Conservation (phyloP, 2,888 invertebrate species). For the Spatulosminthurus flaviceps region DNA sequence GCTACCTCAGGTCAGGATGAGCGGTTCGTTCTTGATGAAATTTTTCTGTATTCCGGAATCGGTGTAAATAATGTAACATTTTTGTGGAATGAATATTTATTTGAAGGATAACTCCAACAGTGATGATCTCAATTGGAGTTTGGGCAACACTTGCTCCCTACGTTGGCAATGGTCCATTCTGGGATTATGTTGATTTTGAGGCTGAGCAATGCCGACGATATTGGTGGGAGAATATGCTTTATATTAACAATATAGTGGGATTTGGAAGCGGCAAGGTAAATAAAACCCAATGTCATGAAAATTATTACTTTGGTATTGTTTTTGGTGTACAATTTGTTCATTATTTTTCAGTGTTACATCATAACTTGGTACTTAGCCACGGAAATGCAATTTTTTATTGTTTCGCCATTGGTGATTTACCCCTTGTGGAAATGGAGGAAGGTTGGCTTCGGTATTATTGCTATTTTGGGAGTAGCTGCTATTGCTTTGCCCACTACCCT, state of each 20-base stretch:
- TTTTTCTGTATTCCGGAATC: background rate
- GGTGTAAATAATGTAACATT: constrained; percentile 22
- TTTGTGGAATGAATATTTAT: constrained; percentile 42
- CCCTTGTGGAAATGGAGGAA: too few species aligned
- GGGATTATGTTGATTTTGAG: constrained; percentile 74
- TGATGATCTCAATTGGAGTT: constrained; percentile 72
- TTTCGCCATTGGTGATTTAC: too few species aligned
- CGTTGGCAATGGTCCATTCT: constrained; percentile 74
- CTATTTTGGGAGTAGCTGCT: too few species aligned
- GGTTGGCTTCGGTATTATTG: too few species aligned
- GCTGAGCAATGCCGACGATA: constrained; percentile 74
- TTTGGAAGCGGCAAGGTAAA: background rate
- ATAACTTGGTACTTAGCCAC: too few species aligned
- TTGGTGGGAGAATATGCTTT: constrained; percentile 76
- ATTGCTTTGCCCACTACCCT: too few species aligned
- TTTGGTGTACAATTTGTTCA: too few species aligned
- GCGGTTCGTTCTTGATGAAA: background rate
- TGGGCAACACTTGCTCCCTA: constrained; percentile 72
- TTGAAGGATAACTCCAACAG: constrained; percentile 71
- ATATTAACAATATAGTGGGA: constrained; percentile 72
- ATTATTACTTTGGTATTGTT: too few species aligned
- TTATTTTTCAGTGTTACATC: too few species aligned
- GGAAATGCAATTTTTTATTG: too few species aligned
- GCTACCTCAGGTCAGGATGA: constrained; percentile 75
- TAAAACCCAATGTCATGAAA: background rate